Evolutionary conservation across 1,140 invertebrate genomes (phyloP).

Genomic region (Cherax destructor): DNA sequence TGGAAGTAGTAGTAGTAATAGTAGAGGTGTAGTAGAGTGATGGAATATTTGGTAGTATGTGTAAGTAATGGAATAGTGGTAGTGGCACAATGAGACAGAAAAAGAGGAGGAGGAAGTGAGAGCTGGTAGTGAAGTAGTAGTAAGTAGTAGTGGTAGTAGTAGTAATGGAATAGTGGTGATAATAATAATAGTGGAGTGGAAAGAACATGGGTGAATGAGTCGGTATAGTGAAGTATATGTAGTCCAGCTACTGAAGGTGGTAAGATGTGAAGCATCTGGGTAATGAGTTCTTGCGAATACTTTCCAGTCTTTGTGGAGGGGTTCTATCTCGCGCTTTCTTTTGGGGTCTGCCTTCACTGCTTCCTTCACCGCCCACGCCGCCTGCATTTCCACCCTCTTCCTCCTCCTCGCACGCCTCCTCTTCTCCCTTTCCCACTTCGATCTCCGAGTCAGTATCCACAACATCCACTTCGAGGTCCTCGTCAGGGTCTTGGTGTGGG

Average conservation of each 20-base stretch:
- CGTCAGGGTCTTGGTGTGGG: constrained; percentile 59
- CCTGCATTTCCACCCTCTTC: constrained; percentile 71
- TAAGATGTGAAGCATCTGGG: constrained; percentile 91
- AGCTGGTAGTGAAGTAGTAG: no score
- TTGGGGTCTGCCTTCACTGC: constrained; percentile 78
- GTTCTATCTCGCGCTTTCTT: constrained; percentile 93
- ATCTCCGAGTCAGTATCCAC: constrained; percentile 71
- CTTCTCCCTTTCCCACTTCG: constrained; percentile 60
- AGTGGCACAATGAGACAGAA: not conserved
- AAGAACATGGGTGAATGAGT: no score
- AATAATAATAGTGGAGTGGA: no score
- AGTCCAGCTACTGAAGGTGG: not conserved
- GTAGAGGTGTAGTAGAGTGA: no score
- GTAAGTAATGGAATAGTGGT: no score
- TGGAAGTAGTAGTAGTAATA: no score
- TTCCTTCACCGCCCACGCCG: constrained; percentile 82
- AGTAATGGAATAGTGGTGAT: no score
- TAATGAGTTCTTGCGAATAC: constrained; percentile 98
- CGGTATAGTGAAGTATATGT: no score
- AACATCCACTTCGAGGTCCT: constrained; percentile 70
- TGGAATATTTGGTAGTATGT: no score
- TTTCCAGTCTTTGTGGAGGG: constrained; percentile 97
- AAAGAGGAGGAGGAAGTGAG: no score
- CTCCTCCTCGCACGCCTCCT: constrained; percentile 70
- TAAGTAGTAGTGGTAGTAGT: no score